Conservation (phyloP, 1,140 invertebrate species). For the Scaptomyza montana region DNA sequence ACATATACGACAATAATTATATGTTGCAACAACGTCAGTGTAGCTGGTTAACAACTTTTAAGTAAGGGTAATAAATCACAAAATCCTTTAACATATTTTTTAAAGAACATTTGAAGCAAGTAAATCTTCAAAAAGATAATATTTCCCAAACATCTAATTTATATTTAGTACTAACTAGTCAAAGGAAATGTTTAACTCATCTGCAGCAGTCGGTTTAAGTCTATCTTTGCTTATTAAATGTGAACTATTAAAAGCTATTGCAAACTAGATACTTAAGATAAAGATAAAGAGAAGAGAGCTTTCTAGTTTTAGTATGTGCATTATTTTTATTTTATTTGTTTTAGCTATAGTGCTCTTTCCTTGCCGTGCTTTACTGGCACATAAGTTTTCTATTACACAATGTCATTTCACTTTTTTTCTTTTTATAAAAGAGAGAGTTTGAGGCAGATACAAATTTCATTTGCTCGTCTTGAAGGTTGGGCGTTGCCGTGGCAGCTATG, state of each 20-base stretch:
- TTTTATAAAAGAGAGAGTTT: slow-evolving; percentile 23
- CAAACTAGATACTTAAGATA: slow-evolving; percentile 13
- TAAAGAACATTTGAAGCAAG: no score
- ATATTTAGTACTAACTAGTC: neutral
- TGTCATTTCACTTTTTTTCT: slow-evolving; percentile 48
- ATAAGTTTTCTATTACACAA: slow-evolving; percentile 51
- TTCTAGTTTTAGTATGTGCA: slow-evolving; percentile 15
- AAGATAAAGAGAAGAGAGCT: neutral
- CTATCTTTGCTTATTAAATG: slow-evolving; percentile 11
- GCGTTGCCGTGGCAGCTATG: slow-evolving; percentile 19
- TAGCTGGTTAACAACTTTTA: neutral
- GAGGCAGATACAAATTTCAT: slow-evolving; percentile 70
- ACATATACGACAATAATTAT: slow-evolving; percentile 21
- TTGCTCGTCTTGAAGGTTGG: slow-evolving; percentile 36
- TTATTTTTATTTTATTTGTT: slow-evolving; percentile 45
- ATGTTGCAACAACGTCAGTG: neutral
- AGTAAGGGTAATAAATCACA: no score
- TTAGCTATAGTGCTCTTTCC: slow-evolving; percentile 10
- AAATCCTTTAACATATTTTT: no score
- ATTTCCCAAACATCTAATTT: neutral
- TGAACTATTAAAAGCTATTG: slow-evolving; percentile 11
- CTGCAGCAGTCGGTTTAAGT: neutral
- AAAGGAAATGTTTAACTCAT: neutral
- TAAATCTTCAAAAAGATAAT: neutral
- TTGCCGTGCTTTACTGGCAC: slow-evolving; percentile 13